phyloP scores from a whole-genome alignment of 1,140 invertebrate species.

The Zophobas atratus region DNA sequence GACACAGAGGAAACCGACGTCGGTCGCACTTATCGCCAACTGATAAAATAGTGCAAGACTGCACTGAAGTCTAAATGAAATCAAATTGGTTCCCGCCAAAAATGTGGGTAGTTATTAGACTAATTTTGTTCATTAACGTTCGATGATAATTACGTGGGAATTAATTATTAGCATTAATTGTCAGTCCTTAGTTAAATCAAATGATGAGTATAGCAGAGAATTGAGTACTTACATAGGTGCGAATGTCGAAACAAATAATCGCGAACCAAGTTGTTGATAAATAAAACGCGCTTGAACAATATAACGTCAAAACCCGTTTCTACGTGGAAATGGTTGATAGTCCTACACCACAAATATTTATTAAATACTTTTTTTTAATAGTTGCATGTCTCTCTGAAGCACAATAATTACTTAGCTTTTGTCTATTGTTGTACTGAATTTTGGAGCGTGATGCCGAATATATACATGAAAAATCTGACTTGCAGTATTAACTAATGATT shows the following conservation, averaged over 20 bases:
- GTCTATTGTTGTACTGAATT: conserved; percentile 21
- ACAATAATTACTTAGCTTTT: conserved; percentile 1
- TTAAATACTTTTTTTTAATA: too few relatives aligned
- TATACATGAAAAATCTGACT: conserved; percentile 35
- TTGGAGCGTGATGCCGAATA: conserved; percentile 3
- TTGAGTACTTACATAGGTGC: background rate
- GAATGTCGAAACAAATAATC: background rate
- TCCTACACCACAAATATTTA: too few relatives aligned
- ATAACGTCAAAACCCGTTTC: too few relatives aligned
- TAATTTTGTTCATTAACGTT: background rate
- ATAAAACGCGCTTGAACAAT: too few relatives aligned
- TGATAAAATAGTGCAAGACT: conserved; percentile 11
- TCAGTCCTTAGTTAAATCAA: background rate
- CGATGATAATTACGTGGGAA: background rate
- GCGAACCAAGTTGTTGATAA: too few relatives aligned
- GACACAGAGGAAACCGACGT: too few relatives aligned
- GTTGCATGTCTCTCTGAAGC: too few relatives aligned
- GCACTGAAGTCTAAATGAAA: too few relatives aligned
- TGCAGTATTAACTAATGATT: conserved; percentile 38
- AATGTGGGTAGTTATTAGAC: background rate
- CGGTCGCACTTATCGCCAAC: background rate
- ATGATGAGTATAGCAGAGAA: background rate
- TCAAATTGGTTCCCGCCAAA: background rate
- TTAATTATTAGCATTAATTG: background rate
- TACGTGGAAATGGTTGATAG: too few relatives aligned